phyloP scores from a whole-genome alignment of 2,113 vertebrate genomes.

The Setophaga coronata region DNA sequence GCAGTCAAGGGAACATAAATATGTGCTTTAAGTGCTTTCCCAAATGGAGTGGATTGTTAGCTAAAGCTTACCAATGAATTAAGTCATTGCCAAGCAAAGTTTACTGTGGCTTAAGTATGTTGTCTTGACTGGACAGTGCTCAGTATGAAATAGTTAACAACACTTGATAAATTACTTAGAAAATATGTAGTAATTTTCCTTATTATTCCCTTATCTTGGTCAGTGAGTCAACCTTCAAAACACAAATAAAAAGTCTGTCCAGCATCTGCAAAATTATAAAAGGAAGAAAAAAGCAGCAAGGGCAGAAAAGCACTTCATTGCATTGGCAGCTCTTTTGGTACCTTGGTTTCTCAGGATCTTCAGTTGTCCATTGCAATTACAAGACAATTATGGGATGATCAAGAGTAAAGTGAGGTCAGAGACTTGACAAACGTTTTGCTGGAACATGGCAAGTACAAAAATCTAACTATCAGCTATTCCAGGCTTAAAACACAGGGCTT shows the following conservation, averaged over 20 bases:
- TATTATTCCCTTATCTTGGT: not conserved
- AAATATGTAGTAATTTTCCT: not conserved
- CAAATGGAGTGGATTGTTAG: not conserved
- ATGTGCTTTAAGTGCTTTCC: not conserved
- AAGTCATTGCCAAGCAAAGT: not conserved
- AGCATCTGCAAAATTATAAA: not conserved
- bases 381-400: not conserved
- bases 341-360: not conserved
- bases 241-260: not conserved
- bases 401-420: not conserved
- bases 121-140: not conserved
- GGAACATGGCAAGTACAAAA: not conserved
- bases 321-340: rapidly evolving
- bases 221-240: not conserved
- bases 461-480: not conserved
- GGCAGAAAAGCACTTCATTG: rapidly evolving
- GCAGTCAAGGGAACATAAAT: not conserved
- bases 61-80: not conserved
- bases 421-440: not conserved
- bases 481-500: not conserved
- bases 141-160: not conserved
- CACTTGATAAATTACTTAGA: not conserved
- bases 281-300: not conserved
- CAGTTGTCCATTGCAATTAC: not conserved
- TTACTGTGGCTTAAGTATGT: not conserved